A percentile compares a stretch with the other conserved stretches of the same genome.
Evolutionary conservation across 2,888 invertebrate genomes (phyloP).

Genomic region (Nomada flava): DNA sequence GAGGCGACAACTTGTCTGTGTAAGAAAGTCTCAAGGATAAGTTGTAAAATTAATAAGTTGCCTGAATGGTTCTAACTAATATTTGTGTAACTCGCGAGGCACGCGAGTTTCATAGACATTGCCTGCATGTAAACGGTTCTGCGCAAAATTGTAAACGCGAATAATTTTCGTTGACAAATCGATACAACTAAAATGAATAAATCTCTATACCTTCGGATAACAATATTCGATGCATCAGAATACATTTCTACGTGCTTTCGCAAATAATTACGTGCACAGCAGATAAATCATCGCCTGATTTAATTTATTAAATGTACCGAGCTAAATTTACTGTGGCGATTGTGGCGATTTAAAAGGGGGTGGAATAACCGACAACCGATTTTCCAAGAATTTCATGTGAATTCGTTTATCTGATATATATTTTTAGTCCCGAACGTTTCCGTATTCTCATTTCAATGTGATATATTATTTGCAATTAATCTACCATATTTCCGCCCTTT

Average conservation of each 20-base stretch:
- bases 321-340: no score
- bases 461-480: no score
- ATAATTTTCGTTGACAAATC: conserved; percentile 19
- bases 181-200: background rate
- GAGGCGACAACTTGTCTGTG: no score
- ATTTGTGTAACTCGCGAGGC: background rate
- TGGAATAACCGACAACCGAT: no score
- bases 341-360: no score
- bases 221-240: background rate
- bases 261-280: conserved; percentile 33
- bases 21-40: background rate
- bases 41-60: background rate
- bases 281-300: conserved; percentile 38
- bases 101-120: background rate
- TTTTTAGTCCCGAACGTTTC: no score
- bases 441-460: no score
- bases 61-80: background rate
- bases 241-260: conserved; percentile 6
- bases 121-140: background rate
- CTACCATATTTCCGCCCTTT: no score
- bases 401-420: no score
- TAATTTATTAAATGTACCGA: background rate
- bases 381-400: no score
- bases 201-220: conserved; percentile 2
- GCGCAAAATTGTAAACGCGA: conserved; percentile 1